Evolutionary conservation across 2,113 vertebrate genomes (phyloP).

Genomic region (Geococcyx californianus): DNA sequence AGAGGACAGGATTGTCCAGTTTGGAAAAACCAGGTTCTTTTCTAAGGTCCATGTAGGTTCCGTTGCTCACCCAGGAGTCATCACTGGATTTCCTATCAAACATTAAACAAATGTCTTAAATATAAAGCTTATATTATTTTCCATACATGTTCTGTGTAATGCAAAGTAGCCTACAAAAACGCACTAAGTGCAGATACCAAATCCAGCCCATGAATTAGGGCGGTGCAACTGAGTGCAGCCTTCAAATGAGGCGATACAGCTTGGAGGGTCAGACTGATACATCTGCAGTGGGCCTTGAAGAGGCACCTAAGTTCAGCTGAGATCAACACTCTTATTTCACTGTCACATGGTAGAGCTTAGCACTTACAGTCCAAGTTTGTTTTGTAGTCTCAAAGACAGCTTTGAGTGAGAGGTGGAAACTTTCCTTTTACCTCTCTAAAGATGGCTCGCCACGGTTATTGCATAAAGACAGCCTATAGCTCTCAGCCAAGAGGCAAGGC

Average conservation of each 20-base stretch:
- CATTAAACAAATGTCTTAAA: slow-evolving; percentile 9
- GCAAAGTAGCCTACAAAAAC: too few relatives aligned
- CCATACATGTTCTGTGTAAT: background rate
- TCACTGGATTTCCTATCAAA: slow-evolving; percentile 85
- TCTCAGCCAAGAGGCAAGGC: background rate
- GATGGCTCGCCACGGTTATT: background rate
- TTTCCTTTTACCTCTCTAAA: background rate
- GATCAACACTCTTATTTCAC: background rate
- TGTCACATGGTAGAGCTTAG: background rate
- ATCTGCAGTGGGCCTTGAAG: background rate
- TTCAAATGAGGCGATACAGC: background rate
- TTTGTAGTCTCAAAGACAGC: background rate
- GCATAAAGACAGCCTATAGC: background rate
- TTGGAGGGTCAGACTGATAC: background rate
- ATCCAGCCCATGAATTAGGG: background rate
- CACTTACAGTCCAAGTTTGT: background rate
- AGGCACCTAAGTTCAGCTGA: background rate
- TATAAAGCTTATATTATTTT: background rate
- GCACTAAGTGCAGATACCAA: background rate
- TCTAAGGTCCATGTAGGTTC: slow-evolving; percentile 91
- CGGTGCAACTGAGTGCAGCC: background rate
- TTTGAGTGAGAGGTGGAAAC: background rate
- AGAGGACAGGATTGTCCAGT: slow-evolving; percentile 86
- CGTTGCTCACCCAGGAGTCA: slow-evolving; percentile 93
- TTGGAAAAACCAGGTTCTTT: slow-evolving; percentile 88